A percentile compares a stretch with the other conserved stretches of the same genome.
Evolutionary conservation across 2,113 vertebrate genomes (phyloP).

Genomic region (Centrocercus urophasianus): DNA sequence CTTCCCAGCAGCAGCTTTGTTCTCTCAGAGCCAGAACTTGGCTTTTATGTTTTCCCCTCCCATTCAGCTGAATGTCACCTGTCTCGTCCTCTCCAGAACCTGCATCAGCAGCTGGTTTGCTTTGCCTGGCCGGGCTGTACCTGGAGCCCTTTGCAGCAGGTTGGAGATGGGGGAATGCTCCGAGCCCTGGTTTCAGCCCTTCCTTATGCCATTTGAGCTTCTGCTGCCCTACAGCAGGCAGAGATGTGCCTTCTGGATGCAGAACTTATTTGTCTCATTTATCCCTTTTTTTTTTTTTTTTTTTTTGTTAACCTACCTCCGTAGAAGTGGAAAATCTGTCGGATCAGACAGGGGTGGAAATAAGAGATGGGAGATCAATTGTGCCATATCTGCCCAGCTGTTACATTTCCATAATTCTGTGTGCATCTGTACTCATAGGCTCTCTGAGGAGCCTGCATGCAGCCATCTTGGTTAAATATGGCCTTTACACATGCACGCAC

Average conservation of each 20-base stretch:
- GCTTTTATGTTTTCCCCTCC: not conserved
- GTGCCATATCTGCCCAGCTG: not conserved
- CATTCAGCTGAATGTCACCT: not conserved
- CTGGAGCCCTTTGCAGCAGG: not conserved
- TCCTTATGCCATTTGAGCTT: not conserved
- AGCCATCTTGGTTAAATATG: not conserved
- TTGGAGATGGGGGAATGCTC: not conserved
- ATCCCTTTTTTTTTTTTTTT: not conserved
- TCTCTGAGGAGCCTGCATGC: not conserved
- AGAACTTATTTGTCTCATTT: not conserved
- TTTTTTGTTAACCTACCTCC: not conserved
- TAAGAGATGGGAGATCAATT: not conserved
- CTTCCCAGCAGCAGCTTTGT: not conserved
- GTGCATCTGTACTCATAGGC: not conserved
- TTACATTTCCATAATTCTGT: not conserved
- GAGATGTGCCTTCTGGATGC: not conserved
- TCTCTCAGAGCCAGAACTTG: not conserved
- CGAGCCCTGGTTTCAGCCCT: not conserved
- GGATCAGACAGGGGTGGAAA: not conserved
- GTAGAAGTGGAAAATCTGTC: not conserved
- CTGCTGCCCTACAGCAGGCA: not conserved
- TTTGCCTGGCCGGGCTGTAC: not conserved
- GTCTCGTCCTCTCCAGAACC: not conserved
- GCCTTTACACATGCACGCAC: not conserved
- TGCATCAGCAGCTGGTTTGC: fast-evolving